Evolutionary conservation across 1,140 invertebrate species (phyloP), one percentile per base, ranked within the genome.

Genomic region (Drosophila fuyamai): DNA sequence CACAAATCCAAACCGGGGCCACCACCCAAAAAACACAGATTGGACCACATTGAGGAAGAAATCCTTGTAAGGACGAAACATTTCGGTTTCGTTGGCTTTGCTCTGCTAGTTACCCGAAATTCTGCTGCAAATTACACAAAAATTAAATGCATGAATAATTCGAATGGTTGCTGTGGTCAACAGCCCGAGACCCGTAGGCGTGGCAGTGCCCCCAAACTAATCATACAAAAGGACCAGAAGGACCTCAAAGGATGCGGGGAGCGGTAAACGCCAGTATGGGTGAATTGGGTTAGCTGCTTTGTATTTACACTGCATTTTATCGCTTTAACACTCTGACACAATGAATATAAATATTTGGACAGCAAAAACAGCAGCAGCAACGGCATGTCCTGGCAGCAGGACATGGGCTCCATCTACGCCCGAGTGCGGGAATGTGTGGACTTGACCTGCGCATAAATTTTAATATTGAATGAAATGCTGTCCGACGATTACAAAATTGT

Each of bases 91-190:
- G 74, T 58, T 40, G 70, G 70, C 73, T 76, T 66, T 76, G 83
- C 73, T 51, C 70, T 72, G 79, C 79, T 82, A 80, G 61, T 72
- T 71, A 72, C 75, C 75, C 73, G 71, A 79, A 83, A 83, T 88
- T 76, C 80, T 88, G 79, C 79, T 89, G 80, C 79, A 88, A 89
- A 88, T 88, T 88, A 88, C 80, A 88, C 80, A 86, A 88, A 89
- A 88, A 88, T 88, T 89, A 89, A 88, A 89, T 89, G 83, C 83
- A 88, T 88, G 83, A 88, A 88, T 88, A 88, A 88, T 88, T 88
- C 84, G 71, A 83, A 88, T 83, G 83, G 83, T 89, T 89, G 80
- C 83, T 88, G 83, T 88, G 83, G 83, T 88, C 71, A 73, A 79
- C 76, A 54, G 76, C 53, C 72, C 75, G 57, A 88, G 68, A 66